These are phyloP conservation scores for Panzeria rudis DNA, from an alignment of 2,888 invertebrate genomes.

Conservation along the genomic window DNA sequence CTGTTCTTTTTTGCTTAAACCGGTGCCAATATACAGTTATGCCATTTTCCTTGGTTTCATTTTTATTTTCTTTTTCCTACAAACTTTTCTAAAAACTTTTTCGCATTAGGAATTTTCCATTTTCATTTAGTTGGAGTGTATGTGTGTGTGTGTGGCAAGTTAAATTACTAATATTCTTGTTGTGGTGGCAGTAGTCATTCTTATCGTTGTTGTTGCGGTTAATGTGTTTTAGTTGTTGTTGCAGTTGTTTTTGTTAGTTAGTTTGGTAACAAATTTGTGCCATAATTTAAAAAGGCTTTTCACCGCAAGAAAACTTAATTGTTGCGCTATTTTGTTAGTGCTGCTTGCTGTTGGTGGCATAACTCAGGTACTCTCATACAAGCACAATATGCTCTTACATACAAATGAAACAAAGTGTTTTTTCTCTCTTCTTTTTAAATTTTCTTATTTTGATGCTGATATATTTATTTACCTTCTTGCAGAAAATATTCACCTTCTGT, in stretches of 20 bases:
- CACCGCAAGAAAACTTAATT: slow-evolving; percentile 65
- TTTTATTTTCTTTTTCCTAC: slow-evolving; percentile 28
- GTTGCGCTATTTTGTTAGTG: slow-evolving; percentile 57
- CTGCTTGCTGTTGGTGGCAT: neutral
- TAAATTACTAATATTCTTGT: slow-evolving; percentile 41
- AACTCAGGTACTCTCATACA: neutral
- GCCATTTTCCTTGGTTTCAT: slow-evolving; percentile 20
- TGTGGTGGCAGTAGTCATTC: slow-evolving; percentile 4
- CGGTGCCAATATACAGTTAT: slow-evolving; percentile 21
- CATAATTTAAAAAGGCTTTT: slow-evolving; percentile 68
- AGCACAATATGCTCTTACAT: neutral
- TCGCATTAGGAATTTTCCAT: slow-evolving; percentile 30
- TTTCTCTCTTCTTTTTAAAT: neutral
- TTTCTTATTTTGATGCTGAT: slow-evolving; percentile 34
- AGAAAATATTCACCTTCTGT: neutral
- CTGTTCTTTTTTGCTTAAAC: slow-evolving; percentile 7
- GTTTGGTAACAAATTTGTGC: slow-evolving; percentile 67
- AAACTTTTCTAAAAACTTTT: slow-evolving; percentile 62
- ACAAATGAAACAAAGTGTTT: neutral
- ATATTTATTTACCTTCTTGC: slow-evolving; percentile 35
- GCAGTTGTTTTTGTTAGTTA: slow-evolving; percentile 21
- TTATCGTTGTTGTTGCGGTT: slow-evolving; percentile 27
- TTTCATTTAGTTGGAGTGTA: slow-evolving; percentile 16
- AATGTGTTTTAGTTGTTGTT: slow-evolving; percentile 7
- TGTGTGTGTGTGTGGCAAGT: slow-evolving; percentile 3